Percentiles rank a stretch among this genome's conserved stretches.
phyloP scores from a whole-genome alignment of 2,888 invertebrate species.

The Morinoia aosen region DNA sequence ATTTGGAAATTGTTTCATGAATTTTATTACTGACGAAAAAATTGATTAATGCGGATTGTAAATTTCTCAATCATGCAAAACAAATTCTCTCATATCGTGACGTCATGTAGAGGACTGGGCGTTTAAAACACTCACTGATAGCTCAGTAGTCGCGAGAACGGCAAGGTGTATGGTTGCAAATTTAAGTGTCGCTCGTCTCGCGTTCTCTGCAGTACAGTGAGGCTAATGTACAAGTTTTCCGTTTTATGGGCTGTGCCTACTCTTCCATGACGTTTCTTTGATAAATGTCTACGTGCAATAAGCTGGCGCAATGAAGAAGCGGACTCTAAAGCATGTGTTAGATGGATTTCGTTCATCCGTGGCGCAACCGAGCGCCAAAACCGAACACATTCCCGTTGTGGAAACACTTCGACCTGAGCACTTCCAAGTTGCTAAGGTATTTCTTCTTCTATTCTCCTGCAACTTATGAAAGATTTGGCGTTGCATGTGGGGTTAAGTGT shows the following conservation, averaged over 20 bases:
- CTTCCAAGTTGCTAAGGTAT: conserved; percentile 65
- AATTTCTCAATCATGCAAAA: background rate
- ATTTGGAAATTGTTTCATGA: background rate
- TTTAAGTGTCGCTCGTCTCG: background rate
- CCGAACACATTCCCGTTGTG: conserved; percentile 61
- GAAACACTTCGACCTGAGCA: conserved; percentile 62
- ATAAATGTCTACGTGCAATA: background rate
- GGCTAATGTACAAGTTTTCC: background rate
- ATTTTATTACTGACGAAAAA: background rate
- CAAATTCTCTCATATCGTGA: conserved; percentile 5
- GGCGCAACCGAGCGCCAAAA: conserved; percentile 60
- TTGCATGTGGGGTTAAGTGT: background rate
- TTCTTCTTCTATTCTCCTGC: background rate
- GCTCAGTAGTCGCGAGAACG: conserved; percentile 51
- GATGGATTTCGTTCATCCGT: conserved; percentile 65
- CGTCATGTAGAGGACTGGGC: conserved; percentile 16
- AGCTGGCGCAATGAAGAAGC: conserved; percentile 61
- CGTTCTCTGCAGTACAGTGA: background rate
- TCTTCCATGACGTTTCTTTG: conserved; percentile 39
- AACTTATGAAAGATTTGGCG: background rate
- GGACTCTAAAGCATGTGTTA: conserved; percentile 63
- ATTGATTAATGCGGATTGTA: background rate
- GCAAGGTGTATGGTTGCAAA: background rate
- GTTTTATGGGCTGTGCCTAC: background rate
- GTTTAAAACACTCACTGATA: conserved; percentile 47